Conservation (phyloP, 64 coral and sea anemone species). For the Stichodactyla mertensii region DNA sequence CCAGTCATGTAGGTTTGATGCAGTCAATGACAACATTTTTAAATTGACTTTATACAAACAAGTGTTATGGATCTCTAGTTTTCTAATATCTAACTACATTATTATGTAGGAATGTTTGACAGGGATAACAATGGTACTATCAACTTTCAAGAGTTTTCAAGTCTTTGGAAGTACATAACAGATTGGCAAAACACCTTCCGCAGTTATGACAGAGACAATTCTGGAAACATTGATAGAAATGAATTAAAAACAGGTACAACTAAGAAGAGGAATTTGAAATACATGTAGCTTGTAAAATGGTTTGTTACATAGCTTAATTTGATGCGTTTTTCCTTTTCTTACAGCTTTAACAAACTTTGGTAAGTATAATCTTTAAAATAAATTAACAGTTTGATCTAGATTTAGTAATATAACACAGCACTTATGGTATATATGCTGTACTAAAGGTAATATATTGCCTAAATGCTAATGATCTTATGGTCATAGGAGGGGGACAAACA, state of each 20-base stretch:
- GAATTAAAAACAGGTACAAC: constrained; percentile 80
- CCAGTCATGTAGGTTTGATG: no score
- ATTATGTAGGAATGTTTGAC: constrained; percentile 93
- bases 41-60: no score
- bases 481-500: no score
- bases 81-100: neutral
- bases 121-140: constrained; percentile 88
- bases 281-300: neutral
- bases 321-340: constrained; percentile 14
- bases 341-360: constrained; percentile 95
- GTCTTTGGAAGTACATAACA: constrained; percentile 93
- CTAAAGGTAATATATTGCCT: no score
- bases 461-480: no score
- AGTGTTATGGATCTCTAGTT: no score
- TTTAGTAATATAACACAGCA: no score
- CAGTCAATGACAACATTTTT: no score
- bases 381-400: no score
- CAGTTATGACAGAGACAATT: constrained; percentile 95
- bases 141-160: constrained; percentile 91
- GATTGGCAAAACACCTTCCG: constrained; percentile 98
- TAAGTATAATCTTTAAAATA: constrained; percentile 49
- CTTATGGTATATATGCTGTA: no score
- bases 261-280: neutral
- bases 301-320: neutral
- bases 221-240: constrained; percentile 93